phyloP scores from a whole-genome alignment of 1,140 invertebrate species.

The Dreissena polymorpha region DNA sequence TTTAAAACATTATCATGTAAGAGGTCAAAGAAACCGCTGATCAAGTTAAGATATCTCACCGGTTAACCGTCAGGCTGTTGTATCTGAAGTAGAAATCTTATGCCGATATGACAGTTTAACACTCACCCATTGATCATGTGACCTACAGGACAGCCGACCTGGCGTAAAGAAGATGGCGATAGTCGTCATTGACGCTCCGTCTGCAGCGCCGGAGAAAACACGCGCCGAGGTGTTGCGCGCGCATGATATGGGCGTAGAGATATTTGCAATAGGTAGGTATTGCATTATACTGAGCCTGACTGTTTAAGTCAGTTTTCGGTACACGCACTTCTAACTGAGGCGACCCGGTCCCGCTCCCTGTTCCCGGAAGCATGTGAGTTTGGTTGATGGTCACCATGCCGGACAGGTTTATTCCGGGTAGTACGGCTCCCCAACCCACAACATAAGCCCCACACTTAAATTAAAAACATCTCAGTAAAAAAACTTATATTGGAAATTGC shows the following conservation, averaged over 20 bases:
- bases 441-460: too few relatives aligned
- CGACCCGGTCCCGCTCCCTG: too few relatives aligned
- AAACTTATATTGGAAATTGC: too few relatives aligned
- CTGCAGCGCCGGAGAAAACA: slow-evolving; percentile 42
- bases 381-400: too few relatives aligned
- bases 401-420: too few relatives aligned
- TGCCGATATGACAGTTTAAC: not conserved
- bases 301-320: too few relatives aligned
- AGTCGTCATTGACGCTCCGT: slow-evolving; percentile 59
- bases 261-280: slow-evolving; percentile 59
- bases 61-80: not conserved
- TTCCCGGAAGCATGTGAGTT: too few relatives aligned
- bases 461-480: too few relatives aligned
- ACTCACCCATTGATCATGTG: not conserved
- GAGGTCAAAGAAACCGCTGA: not conserved
- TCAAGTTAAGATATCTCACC: not conserved
- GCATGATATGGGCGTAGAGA: slow-evolving; percentile 45
- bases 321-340: too few relatives aligned
- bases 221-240: slow-evolving; percentile 42
- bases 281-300: too few relatives aligned
- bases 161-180: slow-evolving; percentile 62
- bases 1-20: not conserved
- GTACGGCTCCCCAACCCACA: too few relatives aligned
- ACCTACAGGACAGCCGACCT: slow-evolving; percentile 52
- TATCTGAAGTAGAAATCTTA: not conserved